Conservation (phyloP, 2,888 invertebrate genomes). For the Ellobium chinense region DNA sequence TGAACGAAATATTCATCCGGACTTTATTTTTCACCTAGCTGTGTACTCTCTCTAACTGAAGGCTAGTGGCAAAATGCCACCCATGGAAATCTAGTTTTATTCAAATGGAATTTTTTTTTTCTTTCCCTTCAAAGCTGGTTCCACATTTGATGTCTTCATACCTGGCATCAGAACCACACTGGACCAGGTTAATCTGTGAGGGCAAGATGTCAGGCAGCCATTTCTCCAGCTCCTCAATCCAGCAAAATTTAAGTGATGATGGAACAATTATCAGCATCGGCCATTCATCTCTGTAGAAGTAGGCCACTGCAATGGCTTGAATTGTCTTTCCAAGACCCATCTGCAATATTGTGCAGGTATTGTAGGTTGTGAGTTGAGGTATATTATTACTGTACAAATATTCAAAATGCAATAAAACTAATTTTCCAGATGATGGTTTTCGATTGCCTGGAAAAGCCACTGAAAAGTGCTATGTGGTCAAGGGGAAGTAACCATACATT, state of each 20-base stretch:
- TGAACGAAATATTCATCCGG: too few species aligned
- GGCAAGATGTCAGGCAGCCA: slow-evolving; percentile 76
- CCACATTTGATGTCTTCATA: too few species aligned
- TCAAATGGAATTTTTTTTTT: too few species aligned
- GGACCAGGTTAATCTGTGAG: slow-evolving; percentile 73
- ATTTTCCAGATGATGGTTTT: too few species aligned
- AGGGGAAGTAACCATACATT: too few species aligned
- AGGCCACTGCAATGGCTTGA: slow-evolving; percentile 75
- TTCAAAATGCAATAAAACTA: not conserved
- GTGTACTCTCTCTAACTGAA: too few species aligned
- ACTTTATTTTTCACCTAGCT: too few species aligned
- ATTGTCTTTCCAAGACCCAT: slow-evolving; percentile 80
- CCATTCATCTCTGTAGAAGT: slow-evolving; percentile 74
- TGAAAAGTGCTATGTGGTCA: not conserved
- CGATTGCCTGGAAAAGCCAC: not conserved
- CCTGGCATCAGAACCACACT: slow-evolving; percentile 71
- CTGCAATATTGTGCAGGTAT: slow-evolving; percentile 62
- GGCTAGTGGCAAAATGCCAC: too few species aligned
- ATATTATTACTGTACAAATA: too few species aligned
- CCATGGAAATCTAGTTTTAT: too few species aligned
- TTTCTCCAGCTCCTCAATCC: slow-evolving; percentile 77
- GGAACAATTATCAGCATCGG: slow-evolving; percentile 76
- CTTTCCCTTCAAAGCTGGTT: too few species aligned
- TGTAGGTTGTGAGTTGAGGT: too few species aligned
- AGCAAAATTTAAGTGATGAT: slow-evolving; percentile 73